Evolutionary conservation across 1,140 invertebrate species (phyloP).

Genomic region (Drosophila triauraria): DNA sequence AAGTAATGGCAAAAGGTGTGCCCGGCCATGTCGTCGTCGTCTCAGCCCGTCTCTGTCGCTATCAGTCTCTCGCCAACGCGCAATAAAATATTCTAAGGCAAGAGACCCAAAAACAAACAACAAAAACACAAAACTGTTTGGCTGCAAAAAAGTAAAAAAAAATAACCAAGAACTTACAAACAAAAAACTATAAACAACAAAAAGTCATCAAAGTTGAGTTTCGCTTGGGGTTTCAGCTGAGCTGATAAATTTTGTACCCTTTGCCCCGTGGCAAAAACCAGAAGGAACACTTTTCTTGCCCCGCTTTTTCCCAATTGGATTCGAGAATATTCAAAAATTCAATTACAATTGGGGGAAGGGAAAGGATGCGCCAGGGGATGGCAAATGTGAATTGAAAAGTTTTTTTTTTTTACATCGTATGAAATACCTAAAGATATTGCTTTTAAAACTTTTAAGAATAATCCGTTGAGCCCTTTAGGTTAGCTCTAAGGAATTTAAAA

Average conservation of each 20-base stretch:
- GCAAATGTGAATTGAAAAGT: slow-evolving; percentile 47
- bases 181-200: slow-evolving; percentile 62
- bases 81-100: slow-evolving; percentile 75
- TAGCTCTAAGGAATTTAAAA: not conserved
- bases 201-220: slow-evolving; percentile 64
- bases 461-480: not conserved
- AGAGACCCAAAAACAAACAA: slow-evolving; percentile 49
- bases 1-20: slow-evolving; percentile 59
- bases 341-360: slow-evolving; percentile 9
- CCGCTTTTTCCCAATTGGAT: slow-evolving; percentile 38
- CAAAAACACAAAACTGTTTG: slow-evolving; percentile 21
- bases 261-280: slow-evolving; percentile 4
- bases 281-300: slow-evolving; percentile 39
- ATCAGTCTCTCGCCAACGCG: slow-evolving; percentile 71
- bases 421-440: slow-evolving; percentile 32
- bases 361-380: not conserved
- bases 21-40: slow-evolving; percentile 43
- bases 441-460: slow-evolving; percentile 23
- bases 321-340: slow-evolving; percentile 53
- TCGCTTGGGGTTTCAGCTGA: slow-evolving; percentile 41
- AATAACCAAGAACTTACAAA: slow-evolving; percentile 36
- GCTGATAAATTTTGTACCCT: slow-evolving; percentile 62
- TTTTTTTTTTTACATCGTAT: slow-evolving; percentile 2
- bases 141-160: slow-evolving; percentile 14
- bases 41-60: slow-evolving; percentile 34